Percentiles rank a stretch among this genome's conserved stretches.
Evolutionary conservation across 2,113 vertebrate genomes (phyloP).

Genomic region (Istiophorus platypterus): DNA sequence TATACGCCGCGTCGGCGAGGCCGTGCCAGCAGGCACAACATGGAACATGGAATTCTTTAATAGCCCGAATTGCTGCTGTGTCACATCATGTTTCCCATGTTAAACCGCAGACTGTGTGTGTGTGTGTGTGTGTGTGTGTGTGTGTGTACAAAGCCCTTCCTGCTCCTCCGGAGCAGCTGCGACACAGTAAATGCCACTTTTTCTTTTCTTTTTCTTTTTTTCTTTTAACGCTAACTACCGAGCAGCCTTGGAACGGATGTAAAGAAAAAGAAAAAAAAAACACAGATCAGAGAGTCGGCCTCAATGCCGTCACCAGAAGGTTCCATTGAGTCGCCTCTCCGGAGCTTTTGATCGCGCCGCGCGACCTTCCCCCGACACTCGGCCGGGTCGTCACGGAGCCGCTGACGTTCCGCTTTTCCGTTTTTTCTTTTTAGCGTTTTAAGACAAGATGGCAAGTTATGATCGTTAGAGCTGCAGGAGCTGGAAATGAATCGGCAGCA

Average conservation of each 20-base stretch:
- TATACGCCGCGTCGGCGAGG: background rate
- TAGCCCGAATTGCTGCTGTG: conserved; percentile 38
- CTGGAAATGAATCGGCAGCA: too few species aligned
- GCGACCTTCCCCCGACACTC: background rate
- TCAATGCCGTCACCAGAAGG: background rate
- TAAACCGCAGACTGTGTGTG: conserved; percentile 28
- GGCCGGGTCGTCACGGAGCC: background rate
- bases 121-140: conserved; percentile 9
- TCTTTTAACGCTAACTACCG: background rate
- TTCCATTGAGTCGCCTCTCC: background rate
- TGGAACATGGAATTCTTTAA: conserved; percentile 56
- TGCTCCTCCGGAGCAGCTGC: background rate
- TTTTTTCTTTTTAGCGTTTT: background rate
- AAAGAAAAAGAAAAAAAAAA: background rate
- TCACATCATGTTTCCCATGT: conserved; percentile 57
- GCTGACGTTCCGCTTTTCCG: too few species aligned
- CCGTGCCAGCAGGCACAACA: conserved; percentile 33
- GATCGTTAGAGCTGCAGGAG: background rate
- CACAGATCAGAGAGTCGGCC: background rate
- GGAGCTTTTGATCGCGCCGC: background rate
- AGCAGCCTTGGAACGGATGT: background rate
- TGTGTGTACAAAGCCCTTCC: too few species aligned
- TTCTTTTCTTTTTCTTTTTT: too few species aligned
- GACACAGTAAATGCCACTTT: background rate
- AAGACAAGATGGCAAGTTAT: background rate